Conservation (phyloP, 2,888 invertebrate species). For the Melikaiella ostensackeni region DNA sequence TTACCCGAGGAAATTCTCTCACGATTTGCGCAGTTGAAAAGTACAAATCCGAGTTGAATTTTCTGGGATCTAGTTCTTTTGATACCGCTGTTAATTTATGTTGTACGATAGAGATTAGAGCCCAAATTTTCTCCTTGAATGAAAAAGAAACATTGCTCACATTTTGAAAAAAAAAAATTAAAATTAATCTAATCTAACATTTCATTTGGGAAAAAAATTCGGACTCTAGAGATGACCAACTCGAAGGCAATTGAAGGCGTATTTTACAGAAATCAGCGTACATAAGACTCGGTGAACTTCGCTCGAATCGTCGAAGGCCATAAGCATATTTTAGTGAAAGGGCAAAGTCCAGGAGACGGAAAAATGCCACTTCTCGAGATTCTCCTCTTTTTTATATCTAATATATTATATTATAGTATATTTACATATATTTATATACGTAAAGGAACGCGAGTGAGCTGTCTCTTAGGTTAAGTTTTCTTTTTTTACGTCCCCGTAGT, state of each 20-base stretch:
- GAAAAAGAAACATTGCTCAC: slow-evolving; percentile 39
- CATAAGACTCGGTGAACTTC: slow-evolving; percentile 50
- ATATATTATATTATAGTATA: slow-evolving; percentile 59
- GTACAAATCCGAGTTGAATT: not conserved
- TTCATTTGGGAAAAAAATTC: slow-evolving; percentile 27
- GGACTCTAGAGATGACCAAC: slow-evolving; percentile 39
- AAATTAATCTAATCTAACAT: not conserved
- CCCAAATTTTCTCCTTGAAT: not conserved
- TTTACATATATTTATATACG: slow-evolving; percentile 65
- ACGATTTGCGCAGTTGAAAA: slow-evolving; percentile 6
- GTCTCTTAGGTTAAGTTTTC: slow-evolving; percentile 62
- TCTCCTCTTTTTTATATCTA: slow-evolving; percentile 66
- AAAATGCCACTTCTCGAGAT: slow-evolving; percentile 69
- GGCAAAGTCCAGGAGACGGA: slow-evolving; percentile 56
- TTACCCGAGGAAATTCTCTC: slow-evolving; percentile 15
- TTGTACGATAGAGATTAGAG: slow-evolving; percentile 36
- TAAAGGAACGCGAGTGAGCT: slow-evolving; percentile 56
- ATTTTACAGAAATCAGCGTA: slow-evolving; percentile 66
- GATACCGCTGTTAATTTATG: slow-evolving; percentile 58
- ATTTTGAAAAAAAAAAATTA: slow-evolving; percentile 38
- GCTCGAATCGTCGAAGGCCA: slow-evolving; percentile 60
- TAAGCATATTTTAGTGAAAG: slow-evolving; percentile 47
- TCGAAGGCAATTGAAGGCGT: slow-evolving; percentile 74
- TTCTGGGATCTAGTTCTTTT: slow-evolving; percentile 52
- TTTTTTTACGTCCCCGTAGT: slow-evolving; percentile 59